Evolutionary conservation across 2,797 vertebrate species (phyloP).

Genomic region (Scomberomorus guttatus): DNA sequence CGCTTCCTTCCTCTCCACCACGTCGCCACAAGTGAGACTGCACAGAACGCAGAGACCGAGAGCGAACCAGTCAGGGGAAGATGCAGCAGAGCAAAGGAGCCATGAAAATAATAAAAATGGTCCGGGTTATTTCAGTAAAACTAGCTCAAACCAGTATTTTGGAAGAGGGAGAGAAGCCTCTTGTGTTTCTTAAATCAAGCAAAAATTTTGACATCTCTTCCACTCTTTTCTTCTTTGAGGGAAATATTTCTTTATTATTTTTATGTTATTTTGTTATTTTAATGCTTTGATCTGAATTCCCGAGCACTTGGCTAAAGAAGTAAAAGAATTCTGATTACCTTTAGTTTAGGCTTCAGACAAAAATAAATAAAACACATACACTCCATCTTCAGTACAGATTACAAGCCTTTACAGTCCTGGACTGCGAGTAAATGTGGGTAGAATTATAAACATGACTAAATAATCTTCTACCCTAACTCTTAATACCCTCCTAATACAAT

Average conservation of each 20-base stretch:
- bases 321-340: slow-evolving; percentile 15
- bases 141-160: slow-evolving; percentile 50
- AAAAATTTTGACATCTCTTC: slow-evolving; percentile 28
- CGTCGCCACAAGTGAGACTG: slow-evolving; percentile 49
- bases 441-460: slow-evolving; percentile 12
- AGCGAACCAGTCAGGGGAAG: slow-evolving; percentile 52
- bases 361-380: slow-evolving; percentile 11
- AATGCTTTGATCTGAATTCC: slow-evolving; percentile 22
- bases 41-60: slow-evolving; percentile 21
- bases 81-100: slow-evolving; percentile 58
- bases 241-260: slow-evolving; percentile 15
- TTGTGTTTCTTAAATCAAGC: slow-evolving; percentile 57
- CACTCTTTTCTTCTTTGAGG: background rate
- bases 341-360: background rate
- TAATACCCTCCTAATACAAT: slow-evolving; percentile 8
- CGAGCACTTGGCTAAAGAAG: slow-evolving; percentile 15
- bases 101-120: slow-evolving; percentile 55
- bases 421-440: slow-evolving; percentile 9
- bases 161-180: slow-evolving; percentile 31
- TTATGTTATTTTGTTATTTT: slow-evolving; percentile 10
- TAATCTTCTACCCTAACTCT: slow-evolving; percentile 7
- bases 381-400: background rate
- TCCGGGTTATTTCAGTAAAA: slow-evolving; percentile 62
- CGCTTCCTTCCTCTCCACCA: slow-evolving; percentile 46
- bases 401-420: background rate